Evolutionary conservation across 2,797 vertebrate genomes (phyloP).

Genomic region (Steatocranus sp.): DNA sequence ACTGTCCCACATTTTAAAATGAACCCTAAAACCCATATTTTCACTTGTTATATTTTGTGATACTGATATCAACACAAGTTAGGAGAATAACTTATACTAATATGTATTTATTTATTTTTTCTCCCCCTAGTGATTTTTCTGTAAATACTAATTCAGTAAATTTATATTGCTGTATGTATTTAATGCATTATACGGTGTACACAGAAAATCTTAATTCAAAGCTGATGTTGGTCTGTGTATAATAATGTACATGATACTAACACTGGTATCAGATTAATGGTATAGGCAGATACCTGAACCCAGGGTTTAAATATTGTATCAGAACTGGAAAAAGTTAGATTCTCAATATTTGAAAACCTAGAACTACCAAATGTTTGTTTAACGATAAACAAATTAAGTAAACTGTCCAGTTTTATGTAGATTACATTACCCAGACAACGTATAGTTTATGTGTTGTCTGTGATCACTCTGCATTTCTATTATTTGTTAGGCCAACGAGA

Average conservation of each 20-base stretch:
- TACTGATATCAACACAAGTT: background rate
- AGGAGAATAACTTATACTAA: background rate
- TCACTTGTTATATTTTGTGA: background rate
- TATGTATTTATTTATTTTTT: background rate
- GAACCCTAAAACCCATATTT: background rate
- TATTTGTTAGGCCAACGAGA: background rate
- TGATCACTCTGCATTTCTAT: background rate
- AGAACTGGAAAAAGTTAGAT: background rate
- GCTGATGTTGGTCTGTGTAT: background rate
- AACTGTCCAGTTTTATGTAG: background rate
- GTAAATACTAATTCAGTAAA: background rate
- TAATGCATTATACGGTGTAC: background rate
- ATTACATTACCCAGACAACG: background rate
- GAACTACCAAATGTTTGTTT: background rate
- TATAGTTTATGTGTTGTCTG: background rate
- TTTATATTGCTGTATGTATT: background rate
- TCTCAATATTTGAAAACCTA: background rate
- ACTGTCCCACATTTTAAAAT: background rate
- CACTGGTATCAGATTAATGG: background rate
- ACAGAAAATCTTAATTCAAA: background rate
- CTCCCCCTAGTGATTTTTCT: background rate
- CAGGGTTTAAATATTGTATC: background rate
- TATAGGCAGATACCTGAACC: rapidly evolving
- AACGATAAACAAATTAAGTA: background rate
- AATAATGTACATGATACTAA: background rate